Conservation (phyloP, 1,140 invertebrate species). For the Drosophila lowei region DNA sequence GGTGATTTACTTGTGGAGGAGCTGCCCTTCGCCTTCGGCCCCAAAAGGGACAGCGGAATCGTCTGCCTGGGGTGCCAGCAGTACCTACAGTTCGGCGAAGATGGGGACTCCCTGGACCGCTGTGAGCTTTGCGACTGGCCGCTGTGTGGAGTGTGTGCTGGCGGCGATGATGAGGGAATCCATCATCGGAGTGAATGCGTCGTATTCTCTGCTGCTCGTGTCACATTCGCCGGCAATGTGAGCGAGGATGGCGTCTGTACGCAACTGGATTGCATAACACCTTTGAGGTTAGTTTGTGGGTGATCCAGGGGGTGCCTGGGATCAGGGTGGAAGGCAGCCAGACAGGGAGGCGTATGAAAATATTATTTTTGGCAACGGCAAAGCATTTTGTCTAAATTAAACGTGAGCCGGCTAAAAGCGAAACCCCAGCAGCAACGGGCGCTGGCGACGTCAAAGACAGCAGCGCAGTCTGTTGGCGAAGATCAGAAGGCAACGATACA, state of each 20-base stretch:
- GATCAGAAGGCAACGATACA: conserved; percentile 37
- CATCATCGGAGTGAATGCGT: conserved; percentile 87
- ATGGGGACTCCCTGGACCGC: conserved; percentile 82
- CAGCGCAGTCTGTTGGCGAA: conserved; percentile 11
- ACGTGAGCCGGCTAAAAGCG: conserved; percentile 2
- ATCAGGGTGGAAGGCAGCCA: too few species aligned
- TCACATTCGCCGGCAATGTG: conserved; percentile 86
- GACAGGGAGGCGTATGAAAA: too few species aligned
- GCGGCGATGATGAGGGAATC: conserved; percentile 73
- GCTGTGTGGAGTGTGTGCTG: conserved; percentile 87
- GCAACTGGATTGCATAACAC: conserved; percentile 91
- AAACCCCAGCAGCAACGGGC: not conserved
- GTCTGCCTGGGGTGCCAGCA: conserved; percentile 90
- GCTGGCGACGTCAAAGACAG: not conserved
- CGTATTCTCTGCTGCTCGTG: conserved; percentile 85
- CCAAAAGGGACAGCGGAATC: conserved; percentile 87
- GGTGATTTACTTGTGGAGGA: conserved; percentile 90
- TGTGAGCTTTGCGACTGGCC: conserved; percentile 92
- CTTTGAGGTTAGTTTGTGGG: conserved; percentile 85
- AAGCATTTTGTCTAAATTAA: conserved; percentile 13
- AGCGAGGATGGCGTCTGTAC: conserved; percentile 86
- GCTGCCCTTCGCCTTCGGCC: conserved; percentile 89
- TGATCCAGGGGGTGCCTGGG: not conserved
- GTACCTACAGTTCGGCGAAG: conserved; percentile 84
- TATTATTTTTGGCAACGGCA: conserved; percentile 51